Base-by-base conservation (phyloP, 1,140 invertebrate species). In the Dysdera silvatica region DNA sequence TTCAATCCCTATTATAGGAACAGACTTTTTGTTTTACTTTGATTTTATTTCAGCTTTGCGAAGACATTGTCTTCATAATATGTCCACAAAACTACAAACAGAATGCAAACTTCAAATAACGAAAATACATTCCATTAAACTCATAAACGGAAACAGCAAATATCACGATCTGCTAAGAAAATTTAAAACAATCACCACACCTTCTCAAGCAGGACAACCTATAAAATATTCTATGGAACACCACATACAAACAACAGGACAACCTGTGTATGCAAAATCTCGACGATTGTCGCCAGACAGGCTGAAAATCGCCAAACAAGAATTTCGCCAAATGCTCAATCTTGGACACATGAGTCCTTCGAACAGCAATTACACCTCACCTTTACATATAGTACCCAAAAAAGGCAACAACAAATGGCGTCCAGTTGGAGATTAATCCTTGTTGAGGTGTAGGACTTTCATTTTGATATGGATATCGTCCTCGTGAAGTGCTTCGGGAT, bases 21-120 rank as follows among this genome's bases (percentile, higher is more conserved):
- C 62, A n/a, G 65, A 67, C 41, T 64, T 66, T 41, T 31, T 67
- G n/a, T 29, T 29, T 33, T 29, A 58, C 29, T 65, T 65, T 56
- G 28, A 65, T 33, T 26, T 67, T 4, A 23, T 28, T 2, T 41
- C 61, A 4, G 31, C 58, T 43, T 10, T 66, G 3, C 5, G 24
- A 12, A 28, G 33, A 7, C 10, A 28, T 20, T 12, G 40, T 10
- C 33, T 67, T 23, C 6, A 24, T 16, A 62, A 67, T 49, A 54
- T 8, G 3, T 2, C 3, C 8, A 61, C 61, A 0, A 35, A 51
- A 20, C 32, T 61, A 41, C 26, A 26, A 0, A 8, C 55, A 4
- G n/a, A 29, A 33, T 5, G 26, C 40, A 23, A 29, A 29, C 8
- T 40, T 6, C n/a, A 31, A 18, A 20, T n/a, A n/a, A 2, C 31